Evolutionary conservation across 2,888 invertebrate species (phyloP).

Genomic region (Apotomis capreana): DNA sequence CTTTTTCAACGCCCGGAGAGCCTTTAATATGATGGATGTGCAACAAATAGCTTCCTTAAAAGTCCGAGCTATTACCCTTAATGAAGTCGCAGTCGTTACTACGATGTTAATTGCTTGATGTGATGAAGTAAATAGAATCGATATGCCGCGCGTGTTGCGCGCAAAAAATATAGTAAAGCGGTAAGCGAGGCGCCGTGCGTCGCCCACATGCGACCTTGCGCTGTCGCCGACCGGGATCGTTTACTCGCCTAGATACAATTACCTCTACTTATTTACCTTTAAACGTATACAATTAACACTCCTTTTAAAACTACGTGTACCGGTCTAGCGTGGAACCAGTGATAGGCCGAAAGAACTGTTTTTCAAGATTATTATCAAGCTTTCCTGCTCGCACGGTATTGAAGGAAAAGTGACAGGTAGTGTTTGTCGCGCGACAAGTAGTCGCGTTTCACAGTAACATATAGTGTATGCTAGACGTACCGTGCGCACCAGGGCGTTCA

Average conservation of each 20-base stretch:
- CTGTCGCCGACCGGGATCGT: conserved; percentile 67
- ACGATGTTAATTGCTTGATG: conserved; percentile 33
- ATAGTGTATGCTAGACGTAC: too few species aligned
- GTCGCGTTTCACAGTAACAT: too few species aligned
- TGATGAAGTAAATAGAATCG: conserved; percentile 28
- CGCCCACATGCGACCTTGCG: conserved; percentile 72
- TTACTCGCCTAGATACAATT: conserved; percentile 74
- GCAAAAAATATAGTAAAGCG: conserved; percentile 28
- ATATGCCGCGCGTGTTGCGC: conserved; percentile 28
- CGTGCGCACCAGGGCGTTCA: too few species aligned
- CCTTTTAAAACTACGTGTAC: conserved; percentile 19
- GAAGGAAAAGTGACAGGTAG: too few species aligned
- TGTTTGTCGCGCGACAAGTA: too few species aligned
- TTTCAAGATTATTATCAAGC: not conserved
- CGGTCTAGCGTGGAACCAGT: not conserved
- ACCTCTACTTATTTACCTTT: conserved; percentile 46
- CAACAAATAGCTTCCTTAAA: conserved; percentile 22
- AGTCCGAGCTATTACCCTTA: conserved; percentile 19
- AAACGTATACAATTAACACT: conserved; percentile 55
- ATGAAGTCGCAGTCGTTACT: conserved; percentile 30
- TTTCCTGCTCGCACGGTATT: too few species aligned
- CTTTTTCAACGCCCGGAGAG: conserved; percentile 18
- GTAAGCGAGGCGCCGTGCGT: conserved; percentile 47
- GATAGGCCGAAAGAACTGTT: not conserved
- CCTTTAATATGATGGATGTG: not conserved